Evolutionary conservation across 2,113 vertebrate genomes (phyloP), one percentile per base, ranked within the genome.

Genomic region (Cyanocitta stelleri): DNA sequence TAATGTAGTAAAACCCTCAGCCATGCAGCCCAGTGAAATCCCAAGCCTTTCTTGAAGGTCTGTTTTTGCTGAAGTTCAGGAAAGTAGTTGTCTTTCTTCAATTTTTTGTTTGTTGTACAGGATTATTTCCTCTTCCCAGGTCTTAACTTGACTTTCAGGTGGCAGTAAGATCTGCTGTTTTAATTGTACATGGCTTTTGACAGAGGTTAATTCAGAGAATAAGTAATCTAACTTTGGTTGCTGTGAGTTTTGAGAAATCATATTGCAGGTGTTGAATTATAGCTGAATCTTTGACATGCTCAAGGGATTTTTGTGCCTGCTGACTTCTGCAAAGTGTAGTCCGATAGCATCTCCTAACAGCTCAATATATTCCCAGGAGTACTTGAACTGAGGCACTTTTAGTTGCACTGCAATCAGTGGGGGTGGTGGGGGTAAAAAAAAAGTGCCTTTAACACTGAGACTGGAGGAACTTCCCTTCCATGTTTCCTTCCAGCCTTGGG

Each of bases 321-420:
- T 92, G 84, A 86, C 54, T 86, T 85, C 32, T 64, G 76, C 76
- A 35, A 19, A 78, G 54, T 27, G 44, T n/a, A 75, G 41, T 29
- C n/a, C 94, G 90, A 82, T 93, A 90, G 30, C 49, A 79, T 90
- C 76, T 90, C 66, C 66, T 61, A 89, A 63, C 52, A 84, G 75
- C 79, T 72, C 18, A 0, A 6, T 86, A 29, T 59, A 51, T 90
- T 92, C 87, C 74, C 82, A 71, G 56, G 67, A 91, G 63, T 56
- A 62, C 33, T 67, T 90, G 75, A 86, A 84, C 68, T 80, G 37
- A 73, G 59, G 76, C 72, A 66, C 58, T 84, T 92, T 61, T 73
- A 72, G 72, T 66, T 92, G 79, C 83, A 72, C n/a, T 77, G 72
- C 79, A 92, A 20, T 93, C 79, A 86, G 37, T 75, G 55, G 12